A percentile compares a stretch with the other conserved stretches of the same genome.
phyloP scores from a whole-genome alignment of 2,797 vertebrate species.

The Amphiprion clarkii region DNA sequence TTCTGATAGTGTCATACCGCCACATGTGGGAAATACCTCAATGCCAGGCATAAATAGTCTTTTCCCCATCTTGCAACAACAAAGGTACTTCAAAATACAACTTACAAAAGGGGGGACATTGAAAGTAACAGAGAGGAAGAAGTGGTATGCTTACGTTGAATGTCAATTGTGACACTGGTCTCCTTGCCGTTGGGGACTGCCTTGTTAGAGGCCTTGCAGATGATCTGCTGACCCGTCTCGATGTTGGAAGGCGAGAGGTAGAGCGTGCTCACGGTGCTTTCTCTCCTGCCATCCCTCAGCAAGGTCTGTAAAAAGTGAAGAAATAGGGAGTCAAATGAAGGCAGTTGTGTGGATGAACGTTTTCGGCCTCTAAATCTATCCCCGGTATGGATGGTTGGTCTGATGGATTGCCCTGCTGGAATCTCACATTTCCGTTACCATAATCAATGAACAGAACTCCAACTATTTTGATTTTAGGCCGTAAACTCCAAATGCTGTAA shows the following conservation, averaged over 20 bases:
- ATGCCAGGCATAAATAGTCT: constrained; percentile 1
- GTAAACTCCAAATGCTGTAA: background rate
- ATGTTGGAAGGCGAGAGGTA: constrained; percentile 94
- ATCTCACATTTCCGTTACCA: constrained; percentile 13
- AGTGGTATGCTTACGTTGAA: constrained; percentile 92
- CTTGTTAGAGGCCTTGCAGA: constrained; percentile 96
- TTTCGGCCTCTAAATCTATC: constrained; percentile 5
- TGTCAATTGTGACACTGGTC: constrained; percentile 95
- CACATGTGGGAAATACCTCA: constrained; percentile 43
- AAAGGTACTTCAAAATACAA: background rate
- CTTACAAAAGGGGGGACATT: background rate
- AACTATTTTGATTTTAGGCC: background rate
- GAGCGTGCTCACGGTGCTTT: constrained; percentile 95
- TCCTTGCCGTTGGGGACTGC: constrained; percentile 95
- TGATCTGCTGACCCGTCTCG: constrained; percentile 94
- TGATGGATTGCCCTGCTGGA: background rate
- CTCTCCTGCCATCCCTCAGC: constrained; percentile 92
- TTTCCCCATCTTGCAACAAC: background rate
- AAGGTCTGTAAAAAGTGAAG: constrained; percentile 85
- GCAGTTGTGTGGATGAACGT: constrained; percentile 1
- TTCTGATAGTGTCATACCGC: constrained; percentile 41
- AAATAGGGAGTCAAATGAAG: constrained; percentile 6
- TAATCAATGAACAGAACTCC: constrained; percentile 18
- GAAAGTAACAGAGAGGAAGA: background rate
- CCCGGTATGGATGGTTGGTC: background rate